These are phyloP conservation scores for Brienomyrus longianalis DNA, from an alignment of 2,113 vertebrate species.

Conservation along the genomic window DNA sequence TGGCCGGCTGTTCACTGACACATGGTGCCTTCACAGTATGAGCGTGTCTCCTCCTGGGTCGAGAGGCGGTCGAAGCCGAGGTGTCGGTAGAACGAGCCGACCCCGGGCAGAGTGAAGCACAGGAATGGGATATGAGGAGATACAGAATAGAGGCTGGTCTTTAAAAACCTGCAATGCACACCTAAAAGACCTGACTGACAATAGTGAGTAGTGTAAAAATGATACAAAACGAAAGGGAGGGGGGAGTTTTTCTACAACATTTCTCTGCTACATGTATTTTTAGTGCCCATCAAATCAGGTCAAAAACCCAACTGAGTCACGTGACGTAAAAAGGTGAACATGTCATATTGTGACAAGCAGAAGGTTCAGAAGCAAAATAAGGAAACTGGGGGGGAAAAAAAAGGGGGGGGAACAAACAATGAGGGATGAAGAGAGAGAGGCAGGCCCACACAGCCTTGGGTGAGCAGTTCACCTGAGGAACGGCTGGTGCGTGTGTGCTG, in stretches of 20 bases:
- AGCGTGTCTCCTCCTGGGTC: not conserved
- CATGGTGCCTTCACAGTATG: not conserved
- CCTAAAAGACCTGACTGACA: not conserved
- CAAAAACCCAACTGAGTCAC: not conserved
- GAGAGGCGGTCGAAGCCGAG: not conserved
- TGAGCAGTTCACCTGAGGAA: not conserved
- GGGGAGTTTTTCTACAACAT: not conserved
- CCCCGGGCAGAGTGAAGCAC: not conserved
- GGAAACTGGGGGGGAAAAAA: not conserved
- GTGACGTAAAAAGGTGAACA: not conserved
- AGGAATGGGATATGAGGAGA: not conserved
- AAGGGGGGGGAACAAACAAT: too few relatives aligned
- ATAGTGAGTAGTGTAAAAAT: not conserved
- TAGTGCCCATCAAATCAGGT: not conserved
- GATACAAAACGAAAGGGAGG: not conserved
- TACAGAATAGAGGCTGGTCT: not conserved
- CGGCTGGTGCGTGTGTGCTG: not conserved
- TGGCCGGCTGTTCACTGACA: not conserved
- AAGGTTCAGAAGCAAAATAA: not conserved
- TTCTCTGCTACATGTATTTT: not conserved
- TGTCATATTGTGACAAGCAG: not conserved
- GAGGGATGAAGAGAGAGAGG: not conserved
- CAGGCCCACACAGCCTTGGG: not conserved
- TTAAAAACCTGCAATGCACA: not conserved
- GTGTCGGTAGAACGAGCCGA: not conserved